Evolutionary conservation across 2,888 invertebrate genomes (phyloP).

Genomic region (Apamea monoglypha): DNA sequence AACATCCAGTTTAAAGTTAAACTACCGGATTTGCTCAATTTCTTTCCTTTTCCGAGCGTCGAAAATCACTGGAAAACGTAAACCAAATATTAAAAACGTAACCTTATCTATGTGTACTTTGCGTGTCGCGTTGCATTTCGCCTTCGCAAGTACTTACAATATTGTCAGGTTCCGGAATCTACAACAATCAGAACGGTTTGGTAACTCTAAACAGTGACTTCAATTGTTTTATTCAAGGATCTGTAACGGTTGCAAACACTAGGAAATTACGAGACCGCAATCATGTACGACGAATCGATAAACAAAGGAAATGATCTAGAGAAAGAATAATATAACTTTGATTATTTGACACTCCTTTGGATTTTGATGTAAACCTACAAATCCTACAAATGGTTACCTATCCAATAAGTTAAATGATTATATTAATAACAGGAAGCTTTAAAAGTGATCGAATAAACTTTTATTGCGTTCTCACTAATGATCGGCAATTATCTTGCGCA

Average conservation of each 20-base stretch:
- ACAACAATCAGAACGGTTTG: constrained; percentile 69
- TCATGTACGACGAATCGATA: constrained; percentile 1
- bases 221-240: constrained; percentile 73
- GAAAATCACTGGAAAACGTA: constrained; percentile 14
- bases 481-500: constrained; percentile 26
- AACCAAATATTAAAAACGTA: constrained; percentile 29
- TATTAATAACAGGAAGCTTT: constrained; percentile 18
- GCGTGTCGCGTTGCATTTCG: constrained; percentile 62
- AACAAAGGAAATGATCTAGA: not conserved
- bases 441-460: constrained; percentile 23
- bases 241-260: constrained; percentile 59
- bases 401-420: not conserved
- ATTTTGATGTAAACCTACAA: not conserved
- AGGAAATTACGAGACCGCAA: constrained; percentile 49
- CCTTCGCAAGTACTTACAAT: constrained; percentile 51
- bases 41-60: constrained; percentile 7
- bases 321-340: not conserved
- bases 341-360: not conserved
- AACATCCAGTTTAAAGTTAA: constrained; percentile 28
- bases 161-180: constrained; percentile 70
- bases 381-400: not conserved
- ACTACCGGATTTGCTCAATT: constrained; percentile 28
- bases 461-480: constrained; percentile 26
- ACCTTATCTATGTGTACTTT: constrained; percentile 34
- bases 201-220: constrained; percentile 69